Evolutionary conservation across 1,140 invertebrate species (phyloP), one percentile per base, ranked within the genome.

Genomic region (Pseudomyrmex dendroicus): DNA sequence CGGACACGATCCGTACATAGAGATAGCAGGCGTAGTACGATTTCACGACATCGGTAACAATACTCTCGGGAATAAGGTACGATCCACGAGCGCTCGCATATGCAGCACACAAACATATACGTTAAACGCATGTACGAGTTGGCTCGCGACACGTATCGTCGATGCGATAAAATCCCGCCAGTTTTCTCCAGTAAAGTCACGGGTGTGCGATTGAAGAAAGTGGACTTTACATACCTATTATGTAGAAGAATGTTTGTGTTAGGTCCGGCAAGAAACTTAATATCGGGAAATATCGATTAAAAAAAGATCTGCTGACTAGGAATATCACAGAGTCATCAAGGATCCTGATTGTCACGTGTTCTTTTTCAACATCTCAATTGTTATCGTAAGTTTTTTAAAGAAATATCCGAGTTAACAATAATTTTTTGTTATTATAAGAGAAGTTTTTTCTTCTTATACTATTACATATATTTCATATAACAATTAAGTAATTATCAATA

Each of bases 1-100:
- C 82, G 66, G 62, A 44, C 84, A 76, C 63, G 48, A 76, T 66
- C 44, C 74, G 80, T 73, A 88, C 86, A 80, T 74, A 87, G 78
- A 66, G 86, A 87, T 84, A 78, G 48, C 50, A 56, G 57, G 57
- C 44, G 64, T 61, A 85, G 78, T 77, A 64, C 80, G 86, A 86
- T 82, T 35, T 62, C 84, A 84, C 84, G 56, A 86, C 48, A 86
- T 57, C 54, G 68, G 84, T 88, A 88, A 89, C 84, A 89, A 88
- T 88, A 88, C 76, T 68, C 85, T 20, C 57, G 9, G 12, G 35
- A 48, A 88, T 88, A 88, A 89, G 70, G 68, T 67, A 56, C 63
- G 84, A 64, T 15, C 5, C 20, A 46, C 54, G 59, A 64, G 62
- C 70, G 62, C 73, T 52, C 59, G 64, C 59, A 59, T 61, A 57